Conservation (phyloP, 1,140 invertebrate species). For the Tetragonula clypearis region DNA sequence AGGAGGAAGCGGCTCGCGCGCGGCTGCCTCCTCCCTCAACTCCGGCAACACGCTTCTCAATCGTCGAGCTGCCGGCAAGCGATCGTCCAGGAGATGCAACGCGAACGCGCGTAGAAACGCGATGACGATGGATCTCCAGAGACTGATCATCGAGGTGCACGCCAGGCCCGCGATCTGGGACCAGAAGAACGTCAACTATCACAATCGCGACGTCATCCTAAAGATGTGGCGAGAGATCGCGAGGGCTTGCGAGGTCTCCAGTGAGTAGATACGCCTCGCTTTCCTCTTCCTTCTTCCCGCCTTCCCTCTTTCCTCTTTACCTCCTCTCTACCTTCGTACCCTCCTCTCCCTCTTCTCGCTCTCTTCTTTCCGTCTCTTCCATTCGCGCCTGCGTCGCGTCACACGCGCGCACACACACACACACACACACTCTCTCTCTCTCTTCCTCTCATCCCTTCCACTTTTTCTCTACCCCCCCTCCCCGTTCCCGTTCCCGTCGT, state of each 20-base stretch:
- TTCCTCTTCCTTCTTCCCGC: not conserved
- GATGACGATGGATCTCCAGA: conserved; percentile 71
- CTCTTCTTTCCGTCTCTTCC: not conserved
- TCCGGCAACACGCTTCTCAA: conserved; percentile 63
- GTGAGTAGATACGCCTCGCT: conserved; percentile 64
- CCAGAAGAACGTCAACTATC: conserved; percentile 73
- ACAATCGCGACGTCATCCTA: conserved; percentile 72
- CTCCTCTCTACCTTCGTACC: not conserved
- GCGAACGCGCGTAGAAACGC: conserved; percentile 62
- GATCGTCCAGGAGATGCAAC: conserved; percentile 67
- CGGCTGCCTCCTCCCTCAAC: conserved; percentile 61
- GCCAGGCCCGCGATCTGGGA: conserved; percentile 74
- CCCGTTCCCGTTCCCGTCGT: not conserved
- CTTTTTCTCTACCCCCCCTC: conserved; percentile 5
- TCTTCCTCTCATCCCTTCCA: not conserved
- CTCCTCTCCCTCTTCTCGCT: not conserved
- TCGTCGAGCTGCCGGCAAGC: conserved; percentile 54
- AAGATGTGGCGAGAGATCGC: conserved; percentile 74
- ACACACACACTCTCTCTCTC: too few relatives aligned
- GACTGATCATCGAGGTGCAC: conserved; percentile 70
- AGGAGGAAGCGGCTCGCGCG: conserved; percentile 63
- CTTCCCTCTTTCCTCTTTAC: not conserved
- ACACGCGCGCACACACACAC: too few relatives aligned
- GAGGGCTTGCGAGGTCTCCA: conserved; percentile 70
- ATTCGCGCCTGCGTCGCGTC: not conserved